Conservation (phyloP, 1,140 invertebrate genomes). For the Atta cephalotes region DNA sequence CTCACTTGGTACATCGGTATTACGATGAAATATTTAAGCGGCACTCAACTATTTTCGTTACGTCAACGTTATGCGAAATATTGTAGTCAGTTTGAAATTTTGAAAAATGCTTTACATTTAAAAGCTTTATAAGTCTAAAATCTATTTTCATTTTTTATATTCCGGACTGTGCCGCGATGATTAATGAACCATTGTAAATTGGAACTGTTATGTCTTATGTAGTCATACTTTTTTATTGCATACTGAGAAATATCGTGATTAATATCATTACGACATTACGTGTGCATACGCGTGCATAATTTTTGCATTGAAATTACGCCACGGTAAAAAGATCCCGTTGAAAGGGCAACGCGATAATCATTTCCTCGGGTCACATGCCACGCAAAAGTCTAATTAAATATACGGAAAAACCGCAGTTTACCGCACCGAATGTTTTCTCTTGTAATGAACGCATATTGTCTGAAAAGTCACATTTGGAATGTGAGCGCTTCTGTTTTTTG, state of each 20-base stretch:
- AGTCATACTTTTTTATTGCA: neutral
- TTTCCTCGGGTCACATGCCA: conserved; percentile 21
- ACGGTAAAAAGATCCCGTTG: conserved; percentile 9
- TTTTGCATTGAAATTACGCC: neutral
- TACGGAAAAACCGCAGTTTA: neutral
- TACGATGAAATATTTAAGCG: conserved; percentile 11
- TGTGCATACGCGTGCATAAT: neutral
- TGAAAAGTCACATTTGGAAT: neutral
- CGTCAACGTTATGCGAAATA: neutral
- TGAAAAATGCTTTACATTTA: neutral
- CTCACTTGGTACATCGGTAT: neutral
- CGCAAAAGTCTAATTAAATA: conserved; percentile 51
- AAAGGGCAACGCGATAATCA: conserved; percentile 25
- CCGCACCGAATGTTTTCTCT: neutral
- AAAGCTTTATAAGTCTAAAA: neutral
- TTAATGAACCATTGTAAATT: neutral
- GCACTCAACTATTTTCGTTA: neutral
- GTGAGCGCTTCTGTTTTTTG: neutral
- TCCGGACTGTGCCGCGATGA: neutral
- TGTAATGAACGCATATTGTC: neutral
- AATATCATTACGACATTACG: conserved; percentile 14
- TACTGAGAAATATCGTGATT: conserved; percentile 2
- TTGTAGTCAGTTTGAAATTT: neutral
- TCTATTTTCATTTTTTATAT: neutral
- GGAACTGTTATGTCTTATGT: conserved; percentile 1